Evolutionary conservation across 2,797 vertebrate genomes (phyloP).

Genomic region (Triplophysa bombifrons): DNA sequence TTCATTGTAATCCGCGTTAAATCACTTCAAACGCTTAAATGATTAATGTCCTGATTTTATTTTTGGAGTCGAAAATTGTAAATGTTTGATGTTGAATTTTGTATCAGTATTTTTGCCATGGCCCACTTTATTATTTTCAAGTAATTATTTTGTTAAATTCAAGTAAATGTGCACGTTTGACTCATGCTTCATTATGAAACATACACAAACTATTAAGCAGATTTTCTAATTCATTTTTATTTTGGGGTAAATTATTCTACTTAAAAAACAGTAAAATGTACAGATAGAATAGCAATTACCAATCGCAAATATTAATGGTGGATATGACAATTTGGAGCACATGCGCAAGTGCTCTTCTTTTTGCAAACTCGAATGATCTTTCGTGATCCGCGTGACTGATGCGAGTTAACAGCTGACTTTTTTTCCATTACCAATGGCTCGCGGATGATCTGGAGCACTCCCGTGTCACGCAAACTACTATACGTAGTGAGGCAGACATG

Average conservation of each 20-base stretch:
- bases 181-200: not conserved
- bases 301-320: not conserved
- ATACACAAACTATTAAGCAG: not conserved
- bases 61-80: not conserved
- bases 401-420: constrained; percentile 77
- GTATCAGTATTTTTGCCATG: no score
- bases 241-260: no score
- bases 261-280: no score
- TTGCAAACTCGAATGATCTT: constrained; percentile 66
- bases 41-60: not conserved
- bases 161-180: not conserved
- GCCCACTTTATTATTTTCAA: not conserved
- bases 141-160: not conserved
- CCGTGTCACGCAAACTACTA: constrained; percentile 73
- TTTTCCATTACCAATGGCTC: constrained; percentile 76
- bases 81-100: not conserved
- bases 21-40: not conserved
- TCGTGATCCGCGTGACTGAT: constrained; percentile 76
- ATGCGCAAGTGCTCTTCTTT: constrained; percentile 51
- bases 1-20: not conserved
- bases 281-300: not conserved
- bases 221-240: not conserved
- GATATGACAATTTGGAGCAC: not conserved
- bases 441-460: constrained; percentile 75
- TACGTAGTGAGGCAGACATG: constrained; percentile 40